Evolutionary conservation across 1,140 invertebrate genomes (phyloP).

Genomic region (Caenorhabditis brenneri): DNA sequence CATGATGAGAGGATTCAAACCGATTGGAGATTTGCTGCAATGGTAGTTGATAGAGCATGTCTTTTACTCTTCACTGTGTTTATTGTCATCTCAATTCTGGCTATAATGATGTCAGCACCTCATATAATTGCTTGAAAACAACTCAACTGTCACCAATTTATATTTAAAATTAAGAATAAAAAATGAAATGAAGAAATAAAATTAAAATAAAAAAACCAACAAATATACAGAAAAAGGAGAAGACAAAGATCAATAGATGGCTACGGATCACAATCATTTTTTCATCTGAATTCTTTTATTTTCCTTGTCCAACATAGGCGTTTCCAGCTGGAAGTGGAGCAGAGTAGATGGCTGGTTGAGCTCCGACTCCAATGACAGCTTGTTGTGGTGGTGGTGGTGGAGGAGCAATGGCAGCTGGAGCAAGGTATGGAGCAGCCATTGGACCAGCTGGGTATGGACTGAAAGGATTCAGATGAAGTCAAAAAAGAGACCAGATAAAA

Average conservation of each 20-base stretch:
- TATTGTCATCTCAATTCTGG: slow-evolving; percentile 70
- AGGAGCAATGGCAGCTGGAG: slow-evolving; percentile 17
- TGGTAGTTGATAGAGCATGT: slow-evolving; percentile 73
- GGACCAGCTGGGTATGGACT: slow-evolving; percentile 25
- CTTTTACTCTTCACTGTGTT: slow-evolving; percentile 72
- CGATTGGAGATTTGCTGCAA: slow-evolving; percentile 74
- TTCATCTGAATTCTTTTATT: neutral
- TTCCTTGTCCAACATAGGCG: slow-evolving; percentile 34
- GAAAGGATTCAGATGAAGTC: neutral
- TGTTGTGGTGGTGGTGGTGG: slow-evolving; percentile 30
- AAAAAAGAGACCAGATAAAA: neutral
- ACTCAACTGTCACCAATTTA: slow-evolving; percentile 24
- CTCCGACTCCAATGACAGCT: slow-evolving; percentile 23
- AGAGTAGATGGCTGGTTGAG: slow-evolving; percentile 15
- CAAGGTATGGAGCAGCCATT: slow-evolving; percentile 31
- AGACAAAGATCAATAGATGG: slow-evolving; percentile 41
- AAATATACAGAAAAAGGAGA: slow-evolving; percentile 40
- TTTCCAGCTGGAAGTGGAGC: slow-evolving; percentile 32
- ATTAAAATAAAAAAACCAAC: slow-evolving; percentile 17
- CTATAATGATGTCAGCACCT: slow-evolving; percentile 55
- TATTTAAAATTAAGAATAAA: neutral
- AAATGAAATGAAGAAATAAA: neutral
- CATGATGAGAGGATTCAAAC: slow-evolving; percentile 56
- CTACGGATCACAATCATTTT: neutral
- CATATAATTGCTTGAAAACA: slow-evolving; percentile 55